These are phyloP conservation scores for Drosophila multiciliata DNA, from an alignment of 2,888 invertebrate species.

Conservation along the genomic window DNA sequence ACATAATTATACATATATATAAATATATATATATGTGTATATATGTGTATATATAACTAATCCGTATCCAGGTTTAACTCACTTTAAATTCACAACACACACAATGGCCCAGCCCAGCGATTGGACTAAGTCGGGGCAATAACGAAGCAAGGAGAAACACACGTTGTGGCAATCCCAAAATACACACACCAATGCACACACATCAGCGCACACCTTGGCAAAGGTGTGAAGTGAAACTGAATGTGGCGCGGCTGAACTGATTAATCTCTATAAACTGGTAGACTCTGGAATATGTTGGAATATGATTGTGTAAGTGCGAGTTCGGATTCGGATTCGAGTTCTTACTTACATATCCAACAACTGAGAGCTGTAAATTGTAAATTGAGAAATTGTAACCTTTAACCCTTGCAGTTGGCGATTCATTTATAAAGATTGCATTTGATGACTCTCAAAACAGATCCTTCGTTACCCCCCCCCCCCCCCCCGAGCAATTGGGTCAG, in stretches of 20 bases:
- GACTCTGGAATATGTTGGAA: constrained; percentile 1
- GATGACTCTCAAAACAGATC: constrained; percentile 5
- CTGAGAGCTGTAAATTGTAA: constrained; percentile 15
- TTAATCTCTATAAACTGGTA: background rate
- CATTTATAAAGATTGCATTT: background rate
- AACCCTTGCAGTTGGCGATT: background rate
- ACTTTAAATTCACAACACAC: constrained; percentile 30
- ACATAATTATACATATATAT: background rate
- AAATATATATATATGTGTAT: constrained; percentile 1
- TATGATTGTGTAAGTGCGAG: constrained; percentile 11
- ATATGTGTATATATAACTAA: background rate
- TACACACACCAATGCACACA: constrained; percentile 1
- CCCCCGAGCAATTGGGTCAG: background rate
- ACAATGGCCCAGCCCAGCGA: constrained; percentile 23
- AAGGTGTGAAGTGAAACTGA: background rate
- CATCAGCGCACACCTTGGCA: constrained; percentile 1
- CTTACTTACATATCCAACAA: constrained; percentile 23
- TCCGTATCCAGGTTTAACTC: constrained; percentile 8
- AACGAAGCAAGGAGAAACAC: background rate
- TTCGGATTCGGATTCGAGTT: background rate
- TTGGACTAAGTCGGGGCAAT: background rate
- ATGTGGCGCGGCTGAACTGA: background rate
- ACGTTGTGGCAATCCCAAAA: constrained; percentile 3
- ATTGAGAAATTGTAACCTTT: background rate
- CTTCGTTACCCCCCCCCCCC: background rate